A percentile compares a stretch with the other conserved stretches of the same genome.
These are phyloP conservation scores for Acanthopagrus latus DNA, from an alignment of 2,797 vertebrate species.

Conservation along the genomic window DNA sequence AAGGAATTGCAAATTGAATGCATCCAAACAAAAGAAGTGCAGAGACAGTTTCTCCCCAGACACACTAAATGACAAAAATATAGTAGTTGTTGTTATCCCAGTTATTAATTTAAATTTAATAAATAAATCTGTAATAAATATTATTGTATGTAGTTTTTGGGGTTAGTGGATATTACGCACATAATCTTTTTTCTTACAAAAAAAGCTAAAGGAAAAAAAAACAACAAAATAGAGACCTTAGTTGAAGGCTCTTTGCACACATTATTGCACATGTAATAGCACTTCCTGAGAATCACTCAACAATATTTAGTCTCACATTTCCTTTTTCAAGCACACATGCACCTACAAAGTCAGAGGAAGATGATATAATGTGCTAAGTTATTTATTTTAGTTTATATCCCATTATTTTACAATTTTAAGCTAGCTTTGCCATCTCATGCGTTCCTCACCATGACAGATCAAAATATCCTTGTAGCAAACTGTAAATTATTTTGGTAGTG, in stretches of 20 bases:
- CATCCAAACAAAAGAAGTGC: slow-evolving; percentile 63
- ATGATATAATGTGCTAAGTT: slow-evolving; percentile 18
- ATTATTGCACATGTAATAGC: slow-evolving; percentile 61
- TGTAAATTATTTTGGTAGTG: slow-evolving; percentile 26
- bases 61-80: slow-evolving; percentile 25
- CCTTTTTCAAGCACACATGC: slow-evolving; percentile 30
- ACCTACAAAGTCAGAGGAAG: slow-evolving; percentile 27
- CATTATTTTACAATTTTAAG: slow-evolving; percentile 5
- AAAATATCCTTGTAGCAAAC: slow-evolving; percentile 22
- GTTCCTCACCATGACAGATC: slow-evolving; percentile 19
- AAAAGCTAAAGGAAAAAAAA: slow-evolving; percentile 31
- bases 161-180: slow-evolving; percentile 10
- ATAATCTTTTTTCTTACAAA: slow-evolving; percentile 29
- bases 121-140: background rate
- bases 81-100: slow-evolving; percentile 10
- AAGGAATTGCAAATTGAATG: slow-evolving; percentile 68
- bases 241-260: slow-evolving; percentile 39
- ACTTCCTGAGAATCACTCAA: slow-evolving; percentile 67
- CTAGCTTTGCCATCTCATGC: background rate
- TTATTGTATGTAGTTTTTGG: slow-evolving; percentile 20
- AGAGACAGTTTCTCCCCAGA: slow-evolving; percentile 58
- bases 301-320: slow-evolving; percentile 52
- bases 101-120: background rate
- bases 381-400: background rate
- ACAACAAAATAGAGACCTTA: slow-evolving; percentile 19